phyloP scores from a whole-genome alignment of 2,888 invertebrate genomes.

The Lydus trimaculatus region DNA sequence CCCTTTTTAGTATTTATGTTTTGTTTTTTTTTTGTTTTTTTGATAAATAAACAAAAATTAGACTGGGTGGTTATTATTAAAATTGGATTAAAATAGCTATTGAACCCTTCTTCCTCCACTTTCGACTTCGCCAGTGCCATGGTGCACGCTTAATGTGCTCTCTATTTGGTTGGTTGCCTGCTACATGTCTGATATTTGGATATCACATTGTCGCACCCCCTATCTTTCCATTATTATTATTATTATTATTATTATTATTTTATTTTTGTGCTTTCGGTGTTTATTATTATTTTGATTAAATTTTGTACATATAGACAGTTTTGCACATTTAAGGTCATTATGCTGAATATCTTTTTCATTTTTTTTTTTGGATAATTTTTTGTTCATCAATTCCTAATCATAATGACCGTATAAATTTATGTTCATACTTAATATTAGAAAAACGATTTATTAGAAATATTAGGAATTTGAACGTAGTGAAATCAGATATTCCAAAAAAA shows the following conservation, averaged over 20 bases:
- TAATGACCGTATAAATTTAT: slow-evolving; percentile 19
- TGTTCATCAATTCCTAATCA: slow-evolving; percentile 15
- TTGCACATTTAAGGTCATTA: slow-evolving; percentile 34
- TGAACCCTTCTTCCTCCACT: slow-evolving; percentile 62
- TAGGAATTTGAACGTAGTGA: slow-evolving; percentile 1
- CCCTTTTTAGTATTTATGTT: slow-evolving; percentile 19
- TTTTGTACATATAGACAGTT: slow-evolving; percentile 41
- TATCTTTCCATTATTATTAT: slow-evolving; percentile 43
- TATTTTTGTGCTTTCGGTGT: slow-evolving; percentile 53
- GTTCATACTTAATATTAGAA: neutral
- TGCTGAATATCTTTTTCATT: slow-evolving; percentile 11
- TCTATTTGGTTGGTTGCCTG: slow-evolving; percentile 63
- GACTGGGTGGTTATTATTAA: slow-evolving; percentile 31
- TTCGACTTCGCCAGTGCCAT: slow-evolving; percentile 48
- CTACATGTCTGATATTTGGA: slow-evolving; percentile 63
- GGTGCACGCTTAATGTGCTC: slow-evolving; percentile 59
- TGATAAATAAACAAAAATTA: slow-evolving; percentile 7
- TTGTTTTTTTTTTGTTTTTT: slow-evolving; percentile 1
- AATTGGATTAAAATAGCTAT: slow-evolving; percentile 26
- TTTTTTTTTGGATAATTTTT: slow-evolving; percentile 3
- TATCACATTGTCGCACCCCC: slow-evolving; percentile 59
- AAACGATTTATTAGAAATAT: neutral
- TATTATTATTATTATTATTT: neutral
- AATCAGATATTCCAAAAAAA: neutral
- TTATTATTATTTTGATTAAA: slow-evolving; percentile 36